A percentile compares a stretch with the other conserved stretches of the same genome.
These are phyloP conservation scores for Ochropleura leucogaster DNA, from an alignment of 2,888 invertebrate genomes.

Conservation along the genomic window DNA sequence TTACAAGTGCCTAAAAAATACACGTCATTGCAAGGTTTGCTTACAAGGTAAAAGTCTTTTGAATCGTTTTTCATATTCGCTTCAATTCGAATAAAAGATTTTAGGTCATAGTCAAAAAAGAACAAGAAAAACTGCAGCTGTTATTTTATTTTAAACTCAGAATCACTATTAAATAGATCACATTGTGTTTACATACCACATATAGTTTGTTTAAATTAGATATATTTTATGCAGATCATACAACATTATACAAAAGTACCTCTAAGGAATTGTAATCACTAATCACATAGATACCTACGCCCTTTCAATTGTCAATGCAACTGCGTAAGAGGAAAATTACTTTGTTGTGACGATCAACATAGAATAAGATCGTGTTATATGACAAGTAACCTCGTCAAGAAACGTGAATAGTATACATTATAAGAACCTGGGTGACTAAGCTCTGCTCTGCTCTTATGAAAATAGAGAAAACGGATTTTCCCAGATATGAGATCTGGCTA, in stretches of 20 bases:
- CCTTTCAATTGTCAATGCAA: slow-evolving; percentile 53
- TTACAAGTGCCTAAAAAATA: no score
- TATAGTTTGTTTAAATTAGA: background rate
- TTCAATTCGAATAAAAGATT: background rate
- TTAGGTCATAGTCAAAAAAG: background rate
- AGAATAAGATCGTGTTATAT: slow-evolving; percentile 42
- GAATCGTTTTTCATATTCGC: background rate
- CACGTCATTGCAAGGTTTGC: background rate
- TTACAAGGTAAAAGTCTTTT: background rate
- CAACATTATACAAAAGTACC: no score
- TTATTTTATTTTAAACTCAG: background rate
- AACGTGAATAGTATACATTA: background rate
- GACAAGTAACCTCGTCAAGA: background rate
- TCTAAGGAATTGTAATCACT: no score
- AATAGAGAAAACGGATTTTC: no score
- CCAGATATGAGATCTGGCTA: no score
- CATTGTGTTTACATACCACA: background rate
- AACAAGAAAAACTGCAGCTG: background rate
- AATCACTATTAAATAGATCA: slow-evolving; percentile 4
- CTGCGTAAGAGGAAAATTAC: slow-evolving; percentile 63
- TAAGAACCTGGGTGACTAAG: no score
- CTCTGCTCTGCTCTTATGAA: no score
- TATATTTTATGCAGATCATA: slow-evolving; percentile 24
- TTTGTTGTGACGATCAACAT: slow-evolving; percentile 45
- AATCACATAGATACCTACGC: slow-evolving; percentile 16